Percentiles rank a stretch among this genome's conserved stretches.
Conservation (phyloP, 2,797 vertebrate species). For the Falco cherrug region DNA sequence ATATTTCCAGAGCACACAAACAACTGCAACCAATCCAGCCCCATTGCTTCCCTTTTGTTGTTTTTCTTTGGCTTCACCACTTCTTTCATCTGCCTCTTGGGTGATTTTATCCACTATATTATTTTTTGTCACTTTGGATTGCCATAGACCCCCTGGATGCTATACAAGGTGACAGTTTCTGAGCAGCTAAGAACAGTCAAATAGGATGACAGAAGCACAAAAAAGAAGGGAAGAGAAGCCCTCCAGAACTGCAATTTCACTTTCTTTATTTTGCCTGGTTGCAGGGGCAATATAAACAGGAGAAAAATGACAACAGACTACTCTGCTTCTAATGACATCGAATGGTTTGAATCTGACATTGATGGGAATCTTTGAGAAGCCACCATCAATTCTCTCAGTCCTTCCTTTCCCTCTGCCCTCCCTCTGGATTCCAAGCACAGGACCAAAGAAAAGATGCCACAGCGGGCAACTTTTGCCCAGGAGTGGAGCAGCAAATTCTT, state of each 20-base stretch:
- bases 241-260: slow-evolving; percentile 24
- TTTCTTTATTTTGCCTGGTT: slow-evolving; percentile 13
- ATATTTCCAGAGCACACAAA: slow-evolving; percentile 28
- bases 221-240: neutral
- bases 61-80: neutral
- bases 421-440: neutral
- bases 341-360: neutral
- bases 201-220: slow-evolving; percentile 7
- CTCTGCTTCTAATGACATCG: neutral
- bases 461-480: neutral
- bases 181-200: slow-evolving; percentile 5
- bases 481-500: neutral
- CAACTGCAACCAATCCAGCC: neutral
- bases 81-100: slow-evolving; percentile 2
- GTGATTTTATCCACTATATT: neutral
- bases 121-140: slow-evolving; percentile 38
- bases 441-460: neutral
- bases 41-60: neutral
- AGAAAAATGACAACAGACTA: neutral
- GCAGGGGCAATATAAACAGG: neutral
- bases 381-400: neutral
- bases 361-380: neutral
- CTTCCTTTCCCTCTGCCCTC: neutral
- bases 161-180: neutral
- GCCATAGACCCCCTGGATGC: neutral